Percentiles rank a stretch among this genome's conserved stretches.
Evolutionary conservation across 2,113 vertebrate genomes (phyloP).

Genomic region (Spea bombifrons): DNA sequence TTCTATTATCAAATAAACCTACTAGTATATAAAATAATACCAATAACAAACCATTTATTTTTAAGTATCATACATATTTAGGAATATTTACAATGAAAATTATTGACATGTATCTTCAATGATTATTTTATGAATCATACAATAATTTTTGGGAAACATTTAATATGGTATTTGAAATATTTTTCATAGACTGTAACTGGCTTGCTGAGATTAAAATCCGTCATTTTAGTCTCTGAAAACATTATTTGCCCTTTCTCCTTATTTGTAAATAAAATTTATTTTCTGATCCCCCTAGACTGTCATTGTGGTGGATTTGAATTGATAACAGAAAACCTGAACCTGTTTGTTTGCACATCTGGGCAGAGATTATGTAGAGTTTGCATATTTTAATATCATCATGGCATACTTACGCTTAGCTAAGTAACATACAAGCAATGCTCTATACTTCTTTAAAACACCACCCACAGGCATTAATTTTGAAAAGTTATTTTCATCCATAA

Average conservation of each 20-base stretch:
- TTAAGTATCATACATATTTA: too few relatives aligned
- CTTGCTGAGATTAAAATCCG: slow-evolving; percentile 17
- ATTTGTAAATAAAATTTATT: slow-evolving; percentile 37
- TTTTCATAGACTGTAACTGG: slow-evolving; percentile 1
- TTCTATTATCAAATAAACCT: too few relatives aligned
- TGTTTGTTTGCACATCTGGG: slow-evolving; percentile 31
- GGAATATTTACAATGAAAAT: too few relatives aligned
- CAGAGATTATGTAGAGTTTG: slow-evolving; percentile 33
- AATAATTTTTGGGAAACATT: too few relatives aligned
- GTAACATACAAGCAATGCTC: slow-evolving; percentile 2
- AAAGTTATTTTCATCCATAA: too few relatives aligned
- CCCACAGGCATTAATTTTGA: too few relatives aligned
- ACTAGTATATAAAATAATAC: too few relatives aligned
- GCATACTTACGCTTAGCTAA: slow-evolving; percentile 1
- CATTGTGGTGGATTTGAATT: slow-evolving; percentile 30
- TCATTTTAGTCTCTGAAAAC: slow-evolving; percentile 21
- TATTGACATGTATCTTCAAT: too few relatives aligned
- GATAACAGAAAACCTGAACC: slow-evolving; percentile 17
- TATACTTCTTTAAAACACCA: neutral
- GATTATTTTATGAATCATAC: too few relatives aligned
- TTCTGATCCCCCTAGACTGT: slow-evolving; percentile 31
- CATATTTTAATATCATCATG: slow-evolving; percentile 33
- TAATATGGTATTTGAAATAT: neutral
- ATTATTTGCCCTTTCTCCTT: slow-evolving; percentile 24
- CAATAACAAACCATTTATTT: too few relatives aligned